phyloP scores from a whole-genome alignment of 2,113 vertebrate genomes.

The Phasianus colchicus region DNA sequence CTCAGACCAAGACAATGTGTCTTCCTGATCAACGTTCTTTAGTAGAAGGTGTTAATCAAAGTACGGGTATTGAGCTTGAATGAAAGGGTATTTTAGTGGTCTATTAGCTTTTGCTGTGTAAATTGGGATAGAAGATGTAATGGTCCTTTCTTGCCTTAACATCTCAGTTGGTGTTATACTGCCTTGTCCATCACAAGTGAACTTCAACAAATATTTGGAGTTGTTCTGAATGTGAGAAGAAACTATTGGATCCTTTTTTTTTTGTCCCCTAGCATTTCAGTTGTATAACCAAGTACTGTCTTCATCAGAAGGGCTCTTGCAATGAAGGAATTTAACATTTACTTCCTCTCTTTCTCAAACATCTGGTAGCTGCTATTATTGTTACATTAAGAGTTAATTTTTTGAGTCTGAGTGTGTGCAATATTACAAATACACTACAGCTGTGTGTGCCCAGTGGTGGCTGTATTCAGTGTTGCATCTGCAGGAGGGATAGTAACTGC shows the following conservation, averaged over 20 bases:
- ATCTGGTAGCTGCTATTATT: not conserved
- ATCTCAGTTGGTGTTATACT: not conserved
- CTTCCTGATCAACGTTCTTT: not conserved
- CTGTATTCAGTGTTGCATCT: not conserved
- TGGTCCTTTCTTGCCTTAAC: not conserved
- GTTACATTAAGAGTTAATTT: not conserved
- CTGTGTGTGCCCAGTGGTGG: not conserved
- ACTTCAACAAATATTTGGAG: not conserved
- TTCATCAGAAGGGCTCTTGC: not conserved
- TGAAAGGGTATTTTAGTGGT: not conserved
- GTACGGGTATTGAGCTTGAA: not conserved
- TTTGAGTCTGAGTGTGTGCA: not conserved
- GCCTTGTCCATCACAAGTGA: not conserved
- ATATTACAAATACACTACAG: not conserved
- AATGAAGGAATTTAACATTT: not conserved
- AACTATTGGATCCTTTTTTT: not conserved
- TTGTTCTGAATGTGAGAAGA: not conserved
- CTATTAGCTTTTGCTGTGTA: not conserved
- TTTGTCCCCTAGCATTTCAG: not conserved
- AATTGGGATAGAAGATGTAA: not conserved
- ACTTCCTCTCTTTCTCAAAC: not conserved
- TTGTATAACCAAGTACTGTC: not conserved
- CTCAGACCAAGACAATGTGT: not conserved
- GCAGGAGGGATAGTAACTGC: not conserved
- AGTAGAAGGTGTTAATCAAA: not conserved